These are phyloP conservation scores for Haliclystus octoradiatus DNA, from an alignment of 30 jellyfish, hydroid and myxozoan genomes.

Conservation along the genomic window DNA sequence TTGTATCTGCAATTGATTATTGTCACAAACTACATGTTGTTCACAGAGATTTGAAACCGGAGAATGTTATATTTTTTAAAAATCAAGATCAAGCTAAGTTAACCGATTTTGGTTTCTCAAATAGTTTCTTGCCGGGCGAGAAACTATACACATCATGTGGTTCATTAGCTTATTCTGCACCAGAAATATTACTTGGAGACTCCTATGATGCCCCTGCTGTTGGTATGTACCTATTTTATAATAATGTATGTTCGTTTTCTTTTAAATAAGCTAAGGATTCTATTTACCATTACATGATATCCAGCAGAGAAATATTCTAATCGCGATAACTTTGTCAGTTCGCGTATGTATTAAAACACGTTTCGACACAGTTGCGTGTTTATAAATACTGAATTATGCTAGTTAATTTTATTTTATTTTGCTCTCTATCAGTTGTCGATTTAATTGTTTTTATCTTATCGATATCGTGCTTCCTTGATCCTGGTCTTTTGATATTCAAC, in stretches of 20 bases:
- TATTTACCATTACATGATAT: too few relatives aligned
- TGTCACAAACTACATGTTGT: constrained; percentile 97
- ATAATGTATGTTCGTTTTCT: too few relatives aligned
- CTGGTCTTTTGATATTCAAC: background rate
- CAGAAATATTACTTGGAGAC: constrained; percentile 92
- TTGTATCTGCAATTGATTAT: constrained; percentile 91
- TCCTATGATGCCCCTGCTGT: constrained; percentile 98
- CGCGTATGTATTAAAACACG: too few relatives aligned
- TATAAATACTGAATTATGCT: background rate
- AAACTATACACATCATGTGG: constrained; percentile 89
- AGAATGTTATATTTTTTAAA: constrained; percentile 84
- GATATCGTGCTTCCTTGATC: background rate
- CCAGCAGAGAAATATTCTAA: too few relatives aligned
- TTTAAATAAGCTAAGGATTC: too few relatives aligned
- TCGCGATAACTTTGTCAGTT: too few relatives aligned
- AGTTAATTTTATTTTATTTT: background rate
- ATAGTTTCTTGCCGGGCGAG: constrained; percentile 85
- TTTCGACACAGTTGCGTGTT: background rate
- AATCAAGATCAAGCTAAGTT: constrained; percentile 77
- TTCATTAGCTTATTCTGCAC: constrained; percentile 96
- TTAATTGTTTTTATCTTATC: background rate
- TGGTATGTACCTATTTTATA: constrained; percentile 34
- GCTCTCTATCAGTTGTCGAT: background rate
- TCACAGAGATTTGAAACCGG: constrained; percentile 98
- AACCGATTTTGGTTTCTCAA: constrained; percentile 96